Base-by-base conservation (phyloP, 2,888 invertebrate genomes). In the Agonopterix heracliana region DNA sequence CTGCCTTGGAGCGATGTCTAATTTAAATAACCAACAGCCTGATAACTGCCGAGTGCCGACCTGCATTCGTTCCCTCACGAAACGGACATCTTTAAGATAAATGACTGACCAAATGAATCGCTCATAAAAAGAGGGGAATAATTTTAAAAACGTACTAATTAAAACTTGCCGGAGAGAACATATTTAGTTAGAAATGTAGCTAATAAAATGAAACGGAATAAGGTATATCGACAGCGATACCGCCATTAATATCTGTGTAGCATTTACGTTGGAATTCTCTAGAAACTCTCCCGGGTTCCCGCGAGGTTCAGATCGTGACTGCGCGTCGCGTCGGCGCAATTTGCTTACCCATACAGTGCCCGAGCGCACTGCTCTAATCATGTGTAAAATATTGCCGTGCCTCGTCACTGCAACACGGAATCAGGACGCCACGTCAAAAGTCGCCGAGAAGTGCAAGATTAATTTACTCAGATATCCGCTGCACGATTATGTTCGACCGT, bases 291-390 rank as follows among this genome's bases (percentile, higher is more conserved):
- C 78, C 75, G 80, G 74, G 82, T 81, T 83, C 83, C 81, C 79
- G 84, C 71, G 81, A 80, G 79, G 87, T 85, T 86, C 81, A 86
- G 76, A 81, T 88, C 87, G 87, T 88, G 87, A 87, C 85, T 82
- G 66, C 77, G 80, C 78, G 80, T 79, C 84, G 84, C 80, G 78
- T 78, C 80, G 78, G 73, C 72, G 85, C 87, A 88, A 88, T 88
- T 88, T 86, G 87, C 87, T 85, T 86, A 84, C 82, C 84, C 86
- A 87, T 86, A 85, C 81, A 84, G 78, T 75, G 81, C 77, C 74
- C 69, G 74, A 66, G 71, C 64, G 66, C 26, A 26, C 75, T 68
- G 74, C 77, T 86, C 86, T 86, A 87, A 86, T 86, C 86, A 88
- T 75, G 87, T 88, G 87, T 86, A 86, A 88, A 85, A 86, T 88